Percentiles rank a stretch among this genome's conserved stretches.
phyloP scores from a whole-genome alignment of 2,888 invertebrate genomes.

The Trichacis sp. region DNA sequence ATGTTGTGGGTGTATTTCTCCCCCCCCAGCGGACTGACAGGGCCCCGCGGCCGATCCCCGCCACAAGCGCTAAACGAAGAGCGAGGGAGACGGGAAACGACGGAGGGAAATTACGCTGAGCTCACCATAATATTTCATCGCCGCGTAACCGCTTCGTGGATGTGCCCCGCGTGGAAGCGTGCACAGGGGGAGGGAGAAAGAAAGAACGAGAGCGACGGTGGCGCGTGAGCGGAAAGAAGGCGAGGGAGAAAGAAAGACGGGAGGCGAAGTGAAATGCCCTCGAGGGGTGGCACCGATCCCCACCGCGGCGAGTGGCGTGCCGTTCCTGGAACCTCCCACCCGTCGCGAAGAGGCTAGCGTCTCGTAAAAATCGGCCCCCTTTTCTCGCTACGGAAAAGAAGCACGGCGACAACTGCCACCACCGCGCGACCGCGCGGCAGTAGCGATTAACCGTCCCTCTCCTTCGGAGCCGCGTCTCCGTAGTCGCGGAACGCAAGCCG shows the following conservation, averaged over 20 bases:
- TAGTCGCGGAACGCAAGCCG: slow-evolving; percentile 9
- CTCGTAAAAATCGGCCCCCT: slow-evolving; percentile 67
- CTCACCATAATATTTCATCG: not conserved
- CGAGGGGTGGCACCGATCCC: slow-evolving; percentile 59
- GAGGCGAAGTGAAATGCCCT: slow-evolving; percentile 32
- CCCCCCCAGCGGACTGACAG: no score
- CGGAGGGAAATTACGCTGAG: no score
- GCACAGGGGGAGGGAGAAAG: slow-evolving; percentile 25
- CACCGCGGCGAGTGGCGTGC: slow-evolving; percentile 53
- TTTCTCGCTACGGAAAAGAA: slow-evolving; percentile 62
- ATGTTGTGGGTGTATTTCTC: no score
- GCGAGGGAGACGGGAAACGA: slow-evolving; percentile 33
- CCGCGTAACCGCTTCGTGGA: not conserved
- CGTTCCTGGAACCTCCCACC: slow-evolving; percentile 65
- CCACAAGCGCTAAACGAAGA: slow-evolving; percentile 53
- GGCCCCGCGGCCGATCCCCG: slow-evolving; percentile 65
- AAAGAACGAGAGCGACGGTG: slow-evolving; percentile 26
- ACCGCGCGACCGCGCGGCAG: slow-evolving; percentile 45
- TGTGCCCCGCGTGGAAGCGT: slow-evolving; percentile 1
- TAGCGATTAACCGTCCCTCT: slow-evolving; percentile 44
- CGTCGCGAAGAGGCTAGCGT: slow-evolving; percentile 56
- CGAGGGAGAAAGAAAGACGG: slow-evolving; percentile 36
- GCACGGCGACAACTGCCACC: slow-evolving; percentile 63
- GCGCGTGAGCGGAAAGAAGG: slow-evolving; percentile 37
- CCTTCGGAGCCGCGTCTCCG: slow-evolving; percentile 15